Conservation (phyloP, 2,113 vertebrate genomes). For the Phoenicopterus ruber region DNA sequence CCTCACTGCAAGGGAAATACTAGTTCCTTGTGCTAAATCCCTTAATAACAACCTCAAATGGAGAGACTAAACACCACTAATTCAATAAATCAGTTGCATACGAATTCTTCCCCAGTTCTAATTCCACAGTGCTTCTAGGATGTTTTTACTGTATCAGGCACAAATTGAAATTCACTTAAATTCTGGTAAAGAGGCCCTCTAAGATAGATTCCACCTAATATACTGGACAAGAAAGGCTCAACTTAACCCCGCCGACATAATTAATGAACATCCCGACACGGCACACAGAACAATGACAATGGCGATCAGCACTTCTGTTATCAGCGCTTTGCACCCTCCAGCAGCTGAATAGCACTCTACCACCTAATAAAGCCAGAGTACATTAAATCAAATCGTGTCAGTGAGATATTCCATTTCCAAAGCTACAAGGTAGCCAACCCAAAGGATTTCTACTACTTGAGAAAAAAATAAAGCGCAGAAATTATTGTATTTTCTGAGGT, state of each 20-base stretch:
- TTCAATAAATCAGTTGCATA: not conserved
- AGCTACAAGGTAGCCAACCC: not conserved
- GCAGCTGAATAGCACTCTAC: slow-evolving; percentile 48
- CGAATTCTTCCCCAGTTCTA: not conserved
- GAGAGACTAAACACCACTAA: not conserved
- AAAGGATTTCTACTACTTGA: not conserved
- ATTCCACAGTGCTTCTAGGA: not conserved
- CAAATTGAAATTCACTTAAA: slow-evolving; percentile 3
- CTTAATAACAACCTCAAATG: not conserved
- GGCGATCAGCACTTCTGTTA: slow-evolving; percentile 74
- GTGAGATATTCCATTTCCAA: not conserved
- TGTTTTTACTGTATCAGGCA: not conserved
- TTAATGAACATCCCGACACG: slow-evolving; percentile 71
- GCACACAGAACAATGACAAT: slow-evolving; percentile 39
- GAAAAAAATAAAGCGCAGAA: not conserved
- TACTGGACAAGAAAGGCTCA: slow-evolving; percentile 26
- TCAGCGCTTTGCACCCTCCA: slow-evolving; percentile 76
- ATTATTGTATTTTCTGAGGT: not conserved
- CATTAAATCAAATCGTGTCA: slow-evolving; percentile 73
- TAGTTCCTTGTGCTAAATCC: not conserved
- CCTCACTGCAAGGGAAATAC: not conserved
- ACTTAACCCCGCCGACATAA: slow-evolving; percentile 62
- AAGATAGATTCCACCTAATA: slow-evolving; percentile 6
- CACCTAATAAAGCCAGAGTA: slow-evolving; percentile 68
- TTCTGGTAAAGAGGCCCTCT: slow-evolving; percentile 3